Evolutionary conservation across 2,797 vertebrate species (phyloP), one percentile per base, ranked within the genome.

Genomic region (Glyptemys insculpta): DNA sequence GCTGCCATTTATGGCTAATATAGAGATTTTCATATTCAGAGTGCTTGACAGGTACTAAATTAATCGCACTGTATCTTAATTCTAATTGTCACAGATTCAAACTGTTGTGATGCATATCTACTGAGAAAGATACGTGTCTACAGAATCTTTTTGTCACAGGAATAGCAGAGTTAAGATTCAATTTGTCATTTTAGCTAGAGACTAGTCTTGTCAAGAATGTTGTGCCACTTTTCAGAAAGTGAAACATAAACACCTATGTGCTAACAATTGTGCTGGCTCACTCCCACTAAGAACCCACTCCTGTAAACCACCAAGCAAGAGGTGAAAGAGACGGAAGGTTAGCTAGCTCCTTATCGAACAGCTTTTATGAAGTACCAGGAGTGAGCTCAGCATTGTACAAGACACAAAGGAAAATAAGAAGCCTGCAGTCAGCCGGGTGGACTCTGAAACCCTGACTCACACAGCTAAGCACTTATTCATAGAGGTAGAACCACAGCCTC

Each of bases 11-110:
- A 94, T 0, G 2, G 88, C 74, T 97, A 86, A 83, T 37, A 83
- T 5, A 56, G 88, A 91, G 95, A 79, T 0, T 0, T 34, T 90
- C 93, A 50, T 86, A 92, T 81, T 93, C 92, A 89, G 92, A 92
- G 83, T 81, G 83, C 82, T 82, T 97, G 94, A 90, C 92, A 95
- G 94, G 92, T 86, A 86, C 86, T 68, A 92, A 88, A 87, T 93
- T 96, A 97, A 97, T 95, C 87, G 92, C 57, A 29, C 84, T 93
- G 81, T 93, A 96, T 95, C 86, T 94, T 94, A 95, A 96, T 96
- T 94, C 83, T 87, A 94, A 94, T 92, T 94, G 94, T 88, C 91
- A 93, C n/a, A 79, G 91, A 91, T 90, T 90, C 90, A 79, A 87
- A 79, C 81, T 83, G 78, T 86, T 94, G 80, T 76, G 65, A 92